A percentile compares a stretch with the other conserved stretches of the same genome.
Evolutionary conservation across 2,888 invertebrate species (phyloP).

Genomic region (Drosophila cyrtoloma): DNA sequence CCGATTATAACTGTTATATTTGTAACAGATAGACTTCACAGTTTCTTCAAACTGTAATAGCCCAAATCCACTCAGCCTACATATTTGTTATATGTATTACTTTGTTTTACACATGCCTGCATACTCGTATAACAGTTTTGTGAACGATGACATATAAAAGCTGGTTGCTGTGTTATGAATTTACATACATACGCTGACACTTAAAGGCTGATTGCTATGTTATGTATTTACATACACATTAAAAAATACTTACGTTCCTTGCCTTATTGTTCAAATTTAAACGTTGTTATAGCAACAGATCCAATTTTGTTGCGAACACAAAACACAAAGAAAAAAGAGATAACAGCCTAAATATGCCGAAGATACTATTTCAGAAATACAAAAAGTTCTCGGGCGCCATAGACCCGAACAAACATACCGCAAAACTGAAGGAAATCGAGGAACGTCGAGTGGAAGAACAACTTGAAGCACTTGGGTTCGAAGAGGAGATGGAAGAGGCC

Average conservation of each 20-base stretch:
- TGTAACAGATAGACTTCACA: background rate
- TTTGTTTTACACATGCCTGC: background rate
- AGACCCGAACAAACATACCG: slow-evolving; percentile 57
- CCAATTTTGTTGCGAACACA: slow-evolving; percentile 41
- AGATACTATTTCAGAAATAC: slow-evolving; percentile 47
- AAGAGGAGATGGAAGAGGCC: slow-evolving; percentile 39
- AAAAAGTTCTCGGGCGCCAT: slow-evolving; percentile 42
- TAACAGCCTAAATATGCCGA: slow-evolving; percentile 52
- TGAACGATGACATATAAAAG: background rate
- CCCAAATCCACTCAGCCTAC: background rate
- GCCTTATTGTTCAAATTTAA: slow-evolving; percentile 24
- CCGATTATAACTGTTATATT: background rate
- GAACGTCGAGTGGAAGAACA: slow-evolving; percentile 16
- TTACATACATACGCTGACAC: background rate
- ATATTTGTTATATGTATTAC: background rate
- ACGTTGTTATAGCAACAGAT: slow-evolving; percentile 57
- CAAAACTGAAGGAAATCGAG: slow-evolving; percentile 69
- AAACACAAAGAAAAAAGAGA: slow-evolving; percentile 1
- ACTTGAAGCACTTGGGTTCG: slow-evolving; percentile 19
- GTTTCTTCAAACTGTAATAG: background rate
- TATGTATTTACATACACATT: background rate
- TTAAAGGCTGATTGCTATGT: background rate
- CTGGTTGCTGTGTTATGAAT: background rate
- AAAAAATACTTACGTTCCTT: background rate
- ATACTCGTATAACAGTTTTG: background rate